Conservation (phyloP, 2,888 invertebrate genomes). For the Acanthosoma haemorrhoidale region DNA sequence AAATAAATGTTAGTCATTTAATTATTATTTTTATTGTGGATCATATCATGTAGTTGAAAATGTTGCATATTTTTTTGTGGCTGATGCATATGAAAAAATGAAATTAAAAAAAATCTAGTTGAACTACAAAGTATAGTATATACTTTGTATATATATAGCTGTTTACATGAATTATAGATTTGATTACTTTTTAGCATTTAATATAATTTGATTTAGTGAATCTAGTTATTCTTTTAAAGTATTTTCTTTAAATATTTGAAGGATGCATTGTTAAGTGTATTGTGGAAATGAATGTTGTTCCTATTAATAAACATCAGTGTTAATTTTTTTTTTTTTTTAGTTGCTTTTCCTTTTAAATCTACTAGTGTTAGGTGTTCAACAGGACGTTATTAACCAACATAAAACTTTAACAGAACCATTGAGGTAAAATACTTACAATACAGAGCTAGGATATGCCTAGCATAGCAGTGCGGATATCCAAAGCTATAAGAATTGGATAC, state of each 20-base stretch:
- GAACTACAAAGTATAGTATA: too few relatives aligned
- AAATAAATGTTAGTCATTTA: not conserved
- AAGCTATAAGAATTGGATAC: too few relatives aligned
- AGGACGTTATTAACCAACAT: too few relatives aligned
- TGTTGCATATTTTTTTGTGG: not conserved
- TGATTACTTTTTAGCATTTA: not conserved
- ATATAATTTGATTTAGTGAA: not conserved
- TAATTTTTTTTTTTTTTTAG: not conserved
- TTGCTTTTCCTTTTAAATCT: not conserved
- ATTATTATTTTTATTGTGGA: not conserved
- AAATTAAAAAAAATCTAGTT: too few relatives aligned
- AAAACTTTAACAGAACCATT: too few relatives aligned
- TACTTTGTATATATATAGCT: too few relatives aligned
- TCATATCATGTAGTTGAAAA: not conserved
- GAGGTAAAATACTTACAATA: too few relatives aligned
- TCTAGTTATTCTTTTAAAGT: not conserved
- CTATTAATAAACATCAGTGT: not conserved
- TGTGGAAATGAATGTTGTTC: slow-evolving; percentile 7
- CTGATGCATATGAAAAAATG: too few relatives aligned
- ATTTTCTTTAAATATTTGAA: not conserved
- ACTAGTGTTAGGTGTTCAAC: too few relatives aligned
- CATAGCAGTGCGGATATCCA: too few relatives aligned
- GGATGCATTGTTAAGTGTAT: not conserved
- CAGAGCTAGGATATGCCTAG: too few relatives aligned
- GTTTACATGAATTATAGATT: not conserved